Percentiles rank a stretch among this genome's conserved stretches.
Evolutionary conservation across 2,113 vertebrate genomes (phyloP).

Genomic region (Scortum barcoo): DNA sequence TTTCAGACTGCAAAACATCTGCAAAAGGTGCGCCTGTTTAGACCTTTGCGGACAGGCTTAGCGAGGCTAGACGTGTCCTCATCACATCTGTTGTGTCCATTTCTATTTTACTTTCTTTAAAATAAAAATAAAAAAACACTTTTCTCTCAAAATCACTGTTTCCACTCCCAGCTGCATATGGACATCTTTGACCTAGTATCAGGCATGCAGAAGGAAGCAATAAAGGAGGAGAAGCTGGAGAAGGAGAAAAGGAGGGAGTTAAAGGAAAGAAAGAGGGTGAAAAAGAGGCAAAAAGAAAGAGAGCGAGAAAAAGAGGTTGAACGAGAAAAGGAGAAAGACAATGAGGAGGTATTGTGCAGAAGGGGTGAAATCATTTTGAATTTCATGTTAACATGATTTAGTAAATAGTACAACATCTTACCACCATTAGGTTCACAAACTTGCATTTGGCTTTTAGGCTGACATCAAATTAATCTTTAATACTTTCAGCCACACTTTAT

Average conservation of each 20-base stretch:
- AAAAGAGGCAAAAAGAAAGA: conserved; percentile 83
- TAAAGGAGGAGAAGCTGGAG: conserved; percentile 85
- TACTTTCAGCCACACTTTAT: not conserved
- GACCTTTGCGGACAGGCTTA: not conserved
- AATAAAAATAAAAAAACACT: not conserved
- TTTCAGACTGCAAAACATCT: not conserved
- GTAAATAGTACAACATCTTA: not conserved
- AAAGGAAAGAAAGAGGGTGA: conserved; percentile 80
- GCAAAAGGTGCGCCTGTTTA: not conserved
- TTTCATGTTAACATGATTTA: conserved; percentile 58
- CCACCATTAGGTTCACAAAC: not conserved
- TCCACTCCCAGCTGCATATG: conserved; percentile 80
- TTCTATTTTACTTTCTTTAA: conserved; percentile 15
- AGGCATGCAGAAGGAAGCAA: conserved; percentile 79
- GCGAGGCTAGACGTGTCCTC: not conserved
- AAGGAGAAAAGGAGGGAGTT: conserved; percentile 84
- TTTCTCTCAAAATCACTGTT: conserved; percentile 59
- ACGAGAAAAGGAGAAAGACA: conserved; percentile 76
- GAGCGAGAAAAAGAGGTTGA: conserved; percentile 66
- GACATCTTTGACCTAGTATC: conserved; percentile 88
- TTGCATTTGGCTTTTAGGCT: conserved; percentile 30
- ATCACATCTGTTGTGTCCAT: not conserved
- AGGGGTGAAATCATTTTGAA: conserved; percentile 55
- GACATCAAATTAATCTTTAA: not conserved
- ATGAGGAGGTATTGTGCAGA: conserved; percentile 85